A percentile compares a stretch with the other conserved stretches of the same genome.
These are phyloP conservation scores for Patiria miniata DNA, from an alignment of 35 echinoderm and acorn worm genomes.

Conservation along the genomic window DNA sequence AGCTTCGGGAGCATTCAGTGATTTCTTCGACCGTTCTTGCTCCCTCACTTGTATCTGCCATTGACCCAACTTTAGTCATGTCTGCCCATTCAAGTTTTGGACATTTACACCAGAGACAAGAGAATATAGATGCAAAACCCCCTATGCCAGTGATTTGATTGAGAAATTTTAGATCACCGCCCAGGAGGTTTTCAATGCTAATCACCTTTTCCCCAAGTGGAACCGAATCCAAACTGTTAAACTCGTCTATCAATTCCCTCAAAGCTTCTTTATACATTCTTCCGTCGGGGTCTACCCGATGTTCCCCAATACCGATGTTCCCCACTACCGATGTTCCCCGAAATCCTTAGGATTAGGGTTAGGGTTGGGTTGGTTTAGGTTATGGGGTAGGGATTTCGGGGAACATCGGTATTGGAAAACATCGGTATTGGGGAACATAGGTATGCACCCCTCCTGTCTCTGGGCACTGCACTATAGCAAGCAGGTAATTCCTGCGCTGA, in stretches of 20 bases:
- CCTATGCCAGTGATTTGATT: slow-evolving; percentile 55
- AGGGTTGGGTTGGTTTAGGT: too few relatives aligned
- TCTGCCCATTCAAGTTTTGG: slow-evolving; percentile 46
- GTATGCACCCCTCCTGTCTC: slow-evolving; percentile 67
- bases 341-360: too few relatives aligned
- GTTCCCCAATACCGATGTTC: too few relatives aligned
- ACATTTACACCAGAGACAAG: slow-evolving; percentile 71
- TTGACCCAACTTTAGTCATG: slow-evolving; percentile 45
- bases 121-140: slow-evolving; percentile 43
- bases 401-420: too few relatives aligned
- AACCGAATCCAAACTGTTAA: slow-evolving; percentile 35
- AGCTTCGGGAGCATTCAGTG: slow-evolving; percentile 49
- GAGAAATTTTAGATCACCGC: slow-evolving; percentile 53
- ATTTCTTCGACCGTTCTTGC: slow-evolving; percentile 66
- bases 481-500: slow-evolving; percentile 57
- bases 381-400: too few relatives aligned
- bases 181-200: slow-evolving; percentile 42
- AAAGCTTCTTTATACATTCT: slow-evolving; percentile 41
- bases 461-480: slow-evolving; percentile 42
- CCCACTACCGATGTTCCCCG: too few relatives aligned
- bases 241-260: slow-evolving; percentile 24
- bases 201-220: slow-evolving; percentile 17
- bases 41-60: slow-evolving; percentile 58
- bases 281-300: too few relatives aligned
- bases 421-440: too few relatives aligned